phyloP scores from a whole-genome alignment of 2,797 vertebrate species.

The Sylvilagus floridanus region DNA sequence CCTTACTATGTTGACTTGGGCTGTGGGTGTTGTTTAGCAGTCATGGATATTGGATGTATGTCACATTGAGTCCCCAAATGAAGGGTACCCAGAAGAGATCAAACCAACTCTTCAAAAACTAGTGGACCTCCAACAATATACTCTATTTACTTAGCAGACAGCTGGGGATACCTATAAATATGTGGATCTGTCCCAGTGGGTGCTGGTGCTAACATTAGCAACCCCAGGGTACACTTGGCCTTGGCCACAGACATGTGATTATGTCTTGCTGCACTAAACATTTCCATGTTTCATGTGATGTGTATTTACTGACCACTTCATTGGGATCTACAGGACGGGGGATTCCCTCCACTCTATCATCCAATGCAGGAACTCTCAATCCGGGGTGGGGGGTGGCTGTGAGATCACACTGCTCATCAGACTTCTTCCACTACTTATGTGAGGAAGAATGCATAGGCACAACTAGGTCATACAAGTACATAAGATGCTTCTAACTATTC shows the following conservation, averaged over 20 bases:
- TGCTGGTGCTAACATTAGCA: background rate
- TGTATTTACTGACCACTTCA: background rate
- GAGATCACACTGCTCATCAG: background rate
- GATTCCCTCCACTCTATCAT: background rate
- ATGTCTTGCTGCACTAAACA: background rate
- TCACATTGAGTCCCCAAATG: no score
- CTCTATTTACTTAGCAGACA: conserved; percentile 40
- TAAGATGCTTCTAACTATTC: conserved; percentile 61
- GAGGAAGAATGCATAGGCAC: background rate
- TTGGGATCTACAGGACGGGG: background rate
- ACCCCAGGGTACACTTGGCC: background rate
- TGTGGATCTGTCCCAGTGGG: background rate
- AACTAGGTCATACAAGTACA: background rate
- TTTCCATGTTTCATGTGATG: background rate
- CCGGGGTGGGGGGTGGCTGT: background rate
- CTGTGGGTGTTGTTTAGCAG: no score
- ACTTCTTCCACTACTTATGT: background rate
- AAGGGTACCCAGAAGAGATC: background rate
- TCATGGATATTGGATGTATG: no score
- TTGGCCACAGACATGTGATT: background rate
- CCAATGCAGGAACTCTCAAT: background rate
- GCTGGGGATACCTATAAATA: background rate
- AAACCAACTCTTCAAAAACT: background rate
- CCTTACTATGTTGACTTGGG: no score
- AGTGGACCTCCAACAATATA: background rate